Conservation (phyloP, 2,797 vertebrate species). For the Emydoidea blandingii region DNA sequence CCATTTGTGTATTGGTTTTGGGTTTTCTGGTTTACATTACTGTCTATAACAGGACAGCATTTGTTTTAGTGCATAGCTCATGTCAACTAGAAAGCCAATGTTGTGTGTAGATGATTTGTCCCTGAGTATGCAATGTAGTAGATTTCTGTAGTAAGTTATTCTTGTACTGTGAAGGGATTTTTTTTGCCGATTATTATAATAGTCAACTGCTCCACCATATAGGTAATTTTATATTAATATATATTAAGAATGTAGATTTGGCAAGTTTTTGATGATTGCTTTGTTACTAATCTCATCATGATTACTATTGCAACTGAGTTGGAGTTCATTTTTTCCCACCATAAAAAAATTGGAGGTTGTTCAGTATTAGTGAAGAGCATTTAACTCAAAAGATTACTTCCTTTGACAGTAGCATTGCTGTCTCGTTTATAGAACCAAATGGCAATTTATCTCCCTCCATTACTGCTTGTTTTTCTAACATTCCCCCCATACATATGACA, state of each 20-base stretch:
- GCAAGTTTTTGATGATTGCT: background rate
- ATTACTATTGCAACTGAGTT: background rate
- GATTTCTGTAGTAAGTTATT: background rate
- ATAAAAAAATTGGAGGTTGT: background rate
- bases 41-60: background rate
- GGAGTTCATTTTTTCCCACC: background rate
- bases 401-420: background rate
- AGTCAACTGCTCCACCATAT: background rate
- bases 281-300: background rate
- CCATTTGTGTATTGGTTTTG: slow-evolving; percentile 30
- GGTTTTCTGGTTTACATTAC: slow-evolving; percentile 6
- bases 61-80: accelerated
- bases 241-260: background rate
- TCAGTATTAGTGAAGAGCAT: background rate
- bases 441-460: background rate
- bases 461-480: background rate
- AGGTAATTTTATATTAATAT: background rate
- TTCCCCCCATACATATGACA: background rate
- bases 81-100: background rate
- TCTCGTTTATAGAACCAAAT: slow-evolving; percentile 39
- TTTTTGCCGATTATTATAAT: background rate
- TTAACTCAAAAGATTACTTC: background rate
- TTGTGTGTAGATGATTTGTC: background rate
- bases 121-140: background rate
- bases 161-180: background rate